phyloP scores from a whole-genome alignment of 2,888 invertebrate species.

The Rhaphigaster nebulosa region DNA sequence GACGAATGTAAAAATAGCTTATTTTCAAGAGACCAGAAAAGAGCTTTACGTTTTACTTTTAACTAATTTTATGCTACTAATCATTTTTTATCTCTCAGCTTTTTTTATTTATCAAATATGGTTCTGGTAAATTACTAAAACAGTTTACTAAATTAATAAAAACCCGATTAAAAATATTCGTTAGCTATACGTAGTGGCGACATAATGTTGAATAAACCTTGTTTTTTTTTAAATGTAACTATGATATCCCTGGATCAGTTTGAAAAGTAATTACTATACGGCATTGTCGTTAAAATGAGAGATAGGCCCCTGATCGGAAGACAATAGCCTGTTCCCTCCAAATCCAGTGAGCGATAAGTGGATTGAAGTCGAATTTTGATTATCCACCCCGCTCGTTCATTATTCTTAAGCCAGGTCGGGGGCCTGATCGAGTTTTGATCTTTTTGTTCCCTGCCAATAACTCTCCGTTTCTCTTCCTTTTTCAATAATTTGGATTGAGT shows the following conservation, averaged over 20 bases:
- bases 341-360: slow-evolving; percentile 12
- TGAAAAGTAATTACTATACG: neutral
- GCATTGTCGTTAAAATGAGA: neutral
- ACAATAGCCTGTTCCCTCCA: neutral
- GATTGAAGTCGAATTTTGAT: slow-evolving; percentile 16
- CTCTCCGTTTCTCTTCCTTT: neutral
- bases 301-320: neutral
- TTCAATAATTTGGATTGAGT: neutral
- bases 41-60: no score
- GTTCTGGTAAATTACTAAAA: no score
- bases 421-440: neutral
- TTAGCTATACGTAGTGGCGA: no score
- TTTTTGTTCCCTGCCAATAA: neutral
- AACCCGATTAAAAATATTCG: no score
- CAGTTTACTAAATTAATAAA: no score
- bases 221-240: no score
- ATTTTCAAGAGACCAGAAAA: no score
- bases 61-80: no score
- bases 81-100: no score
- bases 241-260: neutral
- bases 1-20: no score
- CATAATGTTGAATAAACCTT: no score
- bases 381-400: slow-evolving; percentile 15
- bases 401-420: slow-evolving; percentile 14
- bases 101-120: no score